A percentile compares a stretch with the other conserved stretches of the same genome.
phyloP scores from a whole-genome alignment of 2,113 vertebrate genomes.

The Isurus oxyrinchus region DNA sequence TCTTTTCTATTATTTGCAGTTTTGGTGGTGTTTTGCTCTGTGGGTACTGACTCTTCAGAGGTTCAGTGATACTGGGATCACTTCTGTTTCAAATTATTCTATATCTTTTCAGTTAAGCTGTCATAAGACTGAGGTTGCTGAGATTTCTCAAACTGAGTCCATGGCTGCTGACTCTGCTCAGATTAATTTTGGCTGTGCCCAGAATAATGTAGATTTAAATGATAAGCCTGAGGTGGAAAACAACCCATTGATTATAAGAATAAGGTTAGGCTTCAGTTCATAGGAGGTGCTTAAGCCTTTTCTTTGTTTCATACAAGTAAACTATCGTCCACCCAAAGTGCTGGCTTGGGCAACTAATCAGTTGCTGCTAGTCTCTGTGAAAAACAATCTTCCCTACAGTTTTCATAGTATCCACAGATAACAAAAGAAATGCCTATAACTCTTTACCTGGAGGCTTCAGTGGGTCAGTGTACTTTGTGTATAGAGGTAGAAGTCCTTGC shows the following conservation, averaged over 20 bases:
- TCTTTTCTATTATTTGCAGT: background rate
- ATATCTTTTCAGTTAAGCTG: background rate
- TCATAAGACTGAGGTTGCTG: background rate
- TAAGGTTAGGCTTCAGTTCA: background rate
- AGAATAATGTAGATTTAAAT: background rate
- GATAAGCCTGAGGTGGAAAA: background rate
- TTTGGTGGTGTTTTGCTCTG: background rate
- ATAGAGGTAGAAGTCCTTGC: background rate
- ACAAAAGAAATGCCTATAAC: background rate
- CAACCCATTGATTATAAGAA: background rate
- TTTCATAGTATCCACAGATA: background rate
- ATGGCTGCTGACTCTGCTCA: background rate
- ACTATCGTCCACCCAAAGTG: background rate
- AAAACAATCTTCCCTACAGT: background rate
- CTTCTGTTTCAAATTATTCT: background rate
- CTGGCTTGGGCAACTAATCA: background rate
- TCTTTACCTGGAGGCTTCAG: background rate
- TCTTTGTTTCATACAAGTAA: background rate
- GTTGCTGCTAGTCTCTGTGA: background rate
- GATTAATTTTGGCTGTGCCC: background rate
- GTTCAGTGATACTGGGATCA: background rate
- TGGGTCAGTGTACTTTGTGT: background rate
- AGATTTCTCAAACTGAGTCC: background rate
- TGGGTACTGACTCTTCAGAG: background rate
- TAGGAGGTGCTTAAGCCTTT: background rate